Base-by-base conservation (phyloP, 2,113 vertebrate genomes). In the Hippopotamus amphibius region DNA sequence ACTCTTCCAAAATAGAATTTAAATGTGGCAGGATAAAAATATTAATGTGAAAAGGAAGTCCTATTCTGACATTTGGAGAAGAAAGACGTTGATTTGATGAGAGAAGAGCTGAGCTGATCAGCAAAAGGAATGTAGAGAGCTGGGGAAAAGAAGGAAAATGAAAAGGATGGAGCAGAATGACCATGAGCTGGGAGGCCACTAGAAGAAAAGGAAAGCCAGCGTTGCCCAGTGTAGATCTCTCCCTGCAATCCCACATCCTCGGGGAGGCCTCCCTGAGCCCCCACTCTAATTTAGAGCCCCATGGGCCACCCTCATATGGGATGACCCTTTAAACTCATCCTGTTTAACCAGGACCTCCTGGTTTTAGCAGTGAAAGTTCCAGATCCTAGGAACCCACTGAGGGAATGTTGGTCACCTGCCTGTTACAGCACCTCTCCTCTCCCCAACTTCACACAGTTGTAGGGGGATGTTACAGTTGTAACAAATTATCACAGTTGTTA, bases 1-100 rank as follows among this genome's bases (percentile, higher is more conserved):
- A 82, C 4, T 33, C 92, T 81, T 88, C 76, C 53, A 87, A 68
- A 69, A 46, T 41, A 86, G 33, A 37, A 83, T 61, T 83, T 66
- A 46, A 80, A 12, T 50, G 26, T n/a, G 65, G n/a, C 13, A 55
- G 43, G 53, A 53, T 76, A 82, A 43, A 88, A 72, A 63, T 33
- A 74, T 10, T 53, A 28, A 26, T 26, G 76, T 26, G 55, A 63
- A 72, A 79, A 81, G 65, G 77, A 72, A 72, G 41, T 72, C 33
- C 37, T 37, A 48, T 8, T 71, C 43, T 53, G 4, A 41, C 65
- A 72, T 88, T 82, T 61, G 41, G 37, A 80, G 53, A 37, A 48
- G 43, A 43, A 81, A 53, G 55, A 63, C 9, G 21, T n/a, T 61
- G 74, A 41, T n/a, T 81, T 81, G 30, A 65, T 88, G 55, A 63